A percentile compares a stretch with the other conserved stretches of the same genome.
Conservation (phyloP, 2,888 invertebrate genomes). For the Drosophila colorata region DNA sequence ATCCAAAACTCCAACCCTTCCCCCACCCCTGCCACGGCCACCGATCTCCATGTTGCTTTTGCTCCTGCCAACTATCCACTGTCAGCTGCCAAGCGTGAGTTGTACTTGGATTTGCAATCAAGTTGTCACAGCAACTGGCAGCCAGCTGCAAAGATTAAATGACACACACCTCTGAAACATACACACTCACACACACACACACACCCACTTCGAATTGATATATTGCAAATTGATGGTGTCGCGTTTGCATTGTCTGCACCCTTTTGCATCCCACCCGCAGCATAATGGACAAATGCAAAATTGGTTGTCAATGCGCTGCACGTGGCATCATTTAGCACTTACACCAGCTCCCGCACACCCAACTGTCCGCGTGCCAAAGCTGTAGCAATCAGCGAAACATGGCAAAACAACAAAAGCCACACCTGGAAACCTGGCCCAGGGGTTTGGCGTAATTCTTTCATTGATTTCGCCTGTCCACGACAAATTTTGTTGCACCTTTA, state of each 20-base stretch:
- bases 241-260: constrained; percentile 26
- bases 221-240: constrained; percentile 78
- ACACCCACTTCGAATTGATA: constrained; percentile 54
- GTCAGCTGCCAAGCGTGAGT: constrained; percentile 32
- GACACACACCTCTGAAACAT: constrained; percentile 40
- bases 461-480: constrained; percentile 32
- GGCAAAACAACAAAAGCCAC: constrained; percentile 21
- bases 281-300: constrained; percentile 60
- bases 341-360: neutral
- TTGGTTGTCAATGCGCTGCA: constrained; percentile 70
- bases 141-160: constrained; percentile 71
- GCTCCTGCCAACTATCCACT: constrained; percentile 32
- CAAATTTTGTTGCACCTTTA: constrained; percentile 40
- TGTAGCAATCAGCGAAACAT: constrained; percentile 41
- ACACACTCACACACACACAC: constrained; percentile 28
- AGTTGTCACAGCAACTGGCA: constrained; percentile 66
- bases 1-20: neutral
- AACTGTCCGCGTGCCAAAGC: neutral
- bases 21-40: no score
- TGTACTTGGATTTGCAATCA: constrained; percentile 66
- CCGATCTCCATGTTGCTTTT: neutral
- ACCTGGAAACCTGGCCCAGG: constrained; percentile 12
- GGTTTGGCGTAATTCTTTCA: constrained; percentile 29
- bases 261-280: neutral
- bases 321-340: constrained; percentile 72